These are phyloP conservation scores for Drosophila pectinifera DNA, from an alignment of 1,140 invertebrate species.

Conservation along the genomic window DNA sequence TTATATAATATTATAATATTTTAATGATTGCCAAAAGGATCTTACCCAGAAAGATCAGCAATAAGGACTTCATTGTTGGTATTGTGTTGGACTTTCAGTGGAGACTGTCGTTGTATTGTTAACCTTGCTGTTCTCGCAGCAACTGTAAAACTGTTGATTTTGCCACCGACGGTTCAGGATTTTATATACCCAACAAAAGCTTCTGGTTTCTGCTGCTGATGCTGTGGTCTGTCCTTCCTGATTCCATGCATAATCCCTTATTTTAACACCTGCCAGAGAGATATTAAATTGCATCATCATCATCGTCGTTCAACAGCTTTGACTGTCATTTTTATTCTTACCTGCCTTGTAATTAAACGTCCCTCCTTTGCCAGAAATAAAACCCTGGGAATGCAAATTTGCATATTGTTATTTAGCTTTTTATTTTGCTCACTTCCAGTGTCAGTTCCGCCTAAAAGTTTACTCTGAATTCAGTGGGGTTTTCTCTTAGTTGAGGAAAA, in stretches of 20 bases:
- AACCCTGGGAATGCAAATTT: conserved; percentile 49
- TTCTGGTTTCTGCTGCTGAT: conserved; percentile 9
- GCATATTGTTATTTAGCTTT: conserved; percentile 54
- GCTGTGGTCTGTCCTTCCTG: conserved; percentile 40
- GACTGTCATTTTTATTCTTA: conserved; percentile 42
- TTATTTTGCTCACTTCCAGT: not conserved
- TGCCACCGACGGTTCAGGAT: conserved; percentile 7
- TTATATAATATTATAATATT: not conserved
- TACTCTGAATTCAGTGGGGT: not conserved
- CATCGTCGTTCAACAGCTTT: conserved; percentile 42
- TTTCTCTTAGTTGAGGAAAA: conserved; percentile 19
- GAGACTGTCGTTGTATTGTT: conserved; percentile 29
- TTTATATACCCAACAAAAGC: conserved; percentile 56
- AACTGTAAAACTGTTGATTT: conserved; percentile 69
- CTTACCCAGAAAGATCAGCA: conserved; percentile 52
- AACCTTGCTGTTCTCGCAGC: conserved; percentile 67
- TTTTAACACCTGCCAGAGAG: conserved; percentile 71
- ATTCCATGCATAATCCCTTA: conserved; percentile 64
- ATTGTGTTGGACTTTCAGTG: not conserved
- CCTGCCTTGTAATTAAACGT: conserved; percentile 44
- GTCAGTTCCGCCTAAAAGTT: conserved; percentile 18
- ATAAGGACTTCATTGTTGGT: conserved; percentile 43
- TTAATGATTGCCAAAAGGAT: not conserved
- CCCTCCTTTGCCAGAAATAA: conserved; percentile 58
- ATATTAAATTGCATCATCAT: conserved; percentile 63